A percentile compares a stretch with the other conserved stretches of the same genome.
Evolutionary conservation across 2,113 vertebrate genomes (phyloP).

Genomic region (Mormyrus iriodes): DNA sequence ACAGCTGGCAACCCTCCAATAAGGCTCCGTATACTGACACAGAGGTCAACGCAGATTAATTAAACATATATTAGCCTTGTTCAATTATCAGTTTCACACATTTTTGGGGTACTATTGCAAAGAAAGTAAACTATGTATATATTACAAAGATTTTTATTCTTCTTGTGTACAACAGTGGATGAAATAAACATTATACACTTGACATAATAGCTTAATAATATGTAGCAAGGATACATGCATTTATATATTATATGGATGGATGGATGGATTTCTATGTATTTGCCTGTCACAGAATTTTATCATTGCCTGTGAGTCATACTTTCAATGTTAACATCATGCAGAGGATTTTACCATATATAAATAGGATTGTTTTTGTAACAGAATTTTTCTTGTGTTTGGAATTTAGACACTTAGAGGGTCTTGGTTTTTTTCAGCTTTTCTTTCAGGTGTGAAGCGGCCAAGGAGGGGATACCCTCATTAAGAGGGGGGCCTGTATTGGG

Average conservation of each 20-base stretch:
- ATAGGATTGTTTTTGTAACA: not conserved
- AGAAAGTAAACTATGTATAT: not conserved
- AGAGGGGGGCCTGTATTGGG: not conserved
- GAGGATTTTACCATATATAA: not conserved
- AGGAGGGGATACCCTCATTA: not conserved
- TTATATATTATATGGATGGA: not conserved
- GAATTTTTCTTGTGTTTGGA: not conserved
- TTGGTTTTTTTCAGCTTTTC: not conserved
- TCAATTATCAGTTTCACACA: not conserved
- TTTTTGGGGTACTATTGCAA: not conserved
- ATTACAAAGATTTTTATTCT: not conserved
- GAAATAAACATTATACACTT: not conserved
- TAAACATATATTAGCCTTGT: not conserved
- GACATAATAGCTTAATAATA: not conserved
- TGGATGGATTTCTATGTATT: not conserved
- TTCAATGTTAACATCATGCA: not conserved
- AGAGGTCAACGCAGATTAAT: not conserved
- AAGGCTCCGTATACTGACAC: not conserved
- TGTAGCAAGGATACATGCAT: not conserved
- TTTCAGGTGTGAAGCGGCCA: not conserved
- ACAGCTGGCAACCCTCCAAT: too few species aligned
- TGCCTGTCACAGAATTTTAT: not conserved
- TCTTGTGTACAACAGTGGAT: not conserved
- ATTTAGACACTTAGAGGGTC: not conserved
- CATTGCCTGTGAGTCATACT: not conserved